Percentiles rank a stretch among this genome's conserved stretches.
phyloP scores from a whole-genome alignment of 2,797 vertebrate species.

The Cynodonichthys magdalenae region DNA sequence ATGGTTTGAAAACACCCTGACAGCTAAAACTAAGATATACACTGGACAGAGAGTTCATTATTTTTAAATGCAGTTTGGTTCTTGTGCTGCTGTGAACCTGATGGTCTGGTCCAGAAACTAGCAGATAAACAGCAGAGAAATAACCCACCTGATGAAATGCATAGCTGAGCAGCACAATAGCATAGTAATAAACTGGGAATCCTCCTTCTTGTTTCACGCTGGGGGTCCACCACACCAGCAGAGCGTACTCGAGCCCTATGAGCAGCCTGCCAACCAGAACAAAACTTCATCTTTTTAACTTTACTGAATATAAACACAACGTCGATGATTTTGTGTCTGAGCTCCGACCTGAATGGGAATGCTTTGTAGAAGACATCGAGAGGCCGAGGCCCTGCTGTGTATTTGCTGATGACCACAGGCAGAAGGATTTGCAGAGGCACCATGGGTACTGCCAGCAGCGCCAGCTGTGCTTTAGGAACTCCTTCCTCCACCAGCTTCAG shows the following conservation, averaged over 20 bases:
- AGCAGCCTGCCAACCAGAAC: conserved; percentile 82
- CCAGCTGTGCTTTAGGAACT: conserved; percentile 95
- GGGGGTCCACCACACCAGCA: conserved; percentile 97
- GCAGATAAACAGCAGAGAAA: neutral
- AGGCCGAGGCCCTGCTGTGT: conserved; percentile 94
- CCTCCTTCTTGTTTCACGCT: conserved; percentile 88
- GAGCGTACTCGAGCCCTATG: conserved; percentile 89
- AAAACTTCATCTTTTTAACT: conserved; percentile 7
- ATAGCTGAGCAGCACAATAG: conserved; percentile 89
- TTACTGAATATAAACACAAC: neutral
- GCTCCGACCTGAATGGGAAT: conserved; percentile 91
- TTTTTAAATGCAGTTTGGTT: neutral
- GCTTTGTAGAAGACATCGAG: conserved; percentile 95
- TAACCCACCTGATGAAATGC: conserved; percentile 90
- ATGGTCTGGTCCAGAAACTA: neutral
- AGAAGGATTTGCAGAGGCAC: conserved; percentile 96
- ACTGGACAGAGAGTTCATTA: neutral
- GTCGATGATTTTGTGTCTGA: neutral
- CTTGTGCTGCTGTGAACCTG: neutral
- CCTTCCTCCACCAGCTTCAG: conserved; percentile 96
- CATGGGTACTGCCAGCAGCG: conserved; percentile 95
- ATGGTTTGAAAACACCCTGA: neutral
- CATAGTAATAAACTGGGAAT: conserved; percentile 92
- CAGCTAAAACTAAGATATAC: too few relatives aligned
- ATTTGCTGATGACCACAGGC: conserved; percentile 95